Conservation (phyloP, 2,113 vertebrate genomes). For the Prionailurus bengalensis region DNA sequence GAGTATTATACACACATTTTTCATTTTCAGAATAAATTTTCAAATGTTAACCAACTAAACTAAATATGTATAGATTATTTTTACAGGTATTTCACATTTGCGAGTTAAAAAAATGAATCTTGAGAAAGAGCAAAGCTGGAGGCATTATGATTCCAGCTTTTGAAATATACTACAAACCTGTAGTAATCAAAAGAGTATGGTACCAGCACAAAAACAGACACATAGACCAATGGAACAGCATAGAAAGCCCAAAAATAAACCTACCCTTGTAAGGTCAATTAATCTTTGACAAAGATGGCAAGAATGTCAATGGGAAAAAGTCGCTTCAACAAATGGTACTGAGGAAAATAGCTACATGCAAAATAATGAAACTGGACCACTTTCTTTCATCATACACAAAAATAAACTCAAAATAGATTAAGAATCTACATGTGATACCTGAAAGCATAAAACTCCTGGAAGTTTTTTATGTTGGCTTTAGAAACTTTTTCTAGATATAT, state of each 20-base stretch:
- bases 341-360: neutral
- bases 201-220: neutral
- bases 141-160: neutral
- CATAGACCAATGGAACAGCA: neutral
- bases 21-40: slow-evolving; percentile 16
- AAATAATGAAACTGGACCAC: neutral
- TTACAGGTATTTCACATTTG: neutral
- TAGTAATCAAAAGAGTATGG: neutral
- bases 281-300: neutral
- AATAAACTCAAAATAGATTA: neutral
- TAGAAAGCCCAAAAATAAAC: neutral
- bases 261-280: neutral
- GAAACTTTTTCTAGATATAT: neutral
- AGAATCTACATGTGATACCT: neutral
- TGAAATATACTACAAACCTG: neutral
- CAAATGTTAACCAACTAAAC: slow-evolving; percentile 27
- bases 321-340: neutral
- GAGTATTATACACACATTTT: neutral
- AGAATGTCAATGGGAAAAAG: neutral
- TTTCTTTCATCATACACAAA: neutral
- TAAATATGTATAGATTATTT: neutral
- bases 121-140: neutral
- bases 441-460: neutral
- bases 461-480: neutral
- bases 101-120: neutral